Evolutionary conservation across 2,888 invertebrate genomes (phyloP), one percentile per base, ranked within the genome.

Genomic region (Thera obeliscata): DNA sequence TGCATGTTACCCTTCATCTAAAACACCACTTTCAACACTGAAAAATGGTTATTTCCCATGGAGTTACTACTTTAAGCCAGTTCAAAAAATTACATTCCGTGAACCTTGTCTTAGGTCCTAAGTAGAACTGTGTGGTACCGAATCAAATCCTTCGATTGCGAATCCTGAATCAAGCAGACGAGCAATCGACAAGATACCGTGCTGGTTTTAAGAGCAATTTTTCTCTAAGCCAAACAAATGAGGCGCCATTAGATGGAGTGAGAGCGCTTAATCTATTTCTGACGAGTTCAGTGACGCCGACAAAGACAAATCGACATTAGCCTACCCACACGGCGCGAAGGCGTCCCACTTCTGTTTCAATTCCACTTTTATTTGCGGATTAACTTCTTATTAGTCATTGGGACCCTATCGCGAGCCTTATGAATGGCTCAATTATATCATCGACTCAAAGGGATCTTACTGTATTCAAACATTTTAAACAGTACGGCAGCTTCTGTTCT

Each of bases 261-360:
- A 93, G 93, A 93, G 90, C 88, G 93, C 93, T 93, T 93, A 93
- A 93, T 93, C 93, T 93, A 93, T 93, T 93, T 93, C 93, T 93
- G 93, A 93, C 93, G 93, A 93, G 93, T 93, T 93, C 91, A 92
- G 90, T 91, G 93, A 93, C 93, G 93, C 93, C 91, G 93, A 93
- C 93, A 91, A 90, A 91, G 93, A 93, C 93, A 91, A 92, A 93
- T 93, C 91, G 93, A 90, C 91, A 91, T 89, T 90, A 89, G 92
- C 90, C 89, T 93, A 92, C 92, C 91, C 93, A 92, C 93, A 92
- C 93, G 91, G 91, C 90, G 88, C 81, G 78, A 89, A 91, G 89
- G 90, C 89, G 91, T 85, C 84, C 88, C 89, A 90, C 91, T 92
- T 92, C 93, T 92, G 93, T 93, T 93, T 93, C 93, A 93, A 93